Evolutionary conservation across 2,113 vertebrate species (phyloP), one percentile per base, ranked within the genome.

Genomic region (Pagrus major): DNA sequence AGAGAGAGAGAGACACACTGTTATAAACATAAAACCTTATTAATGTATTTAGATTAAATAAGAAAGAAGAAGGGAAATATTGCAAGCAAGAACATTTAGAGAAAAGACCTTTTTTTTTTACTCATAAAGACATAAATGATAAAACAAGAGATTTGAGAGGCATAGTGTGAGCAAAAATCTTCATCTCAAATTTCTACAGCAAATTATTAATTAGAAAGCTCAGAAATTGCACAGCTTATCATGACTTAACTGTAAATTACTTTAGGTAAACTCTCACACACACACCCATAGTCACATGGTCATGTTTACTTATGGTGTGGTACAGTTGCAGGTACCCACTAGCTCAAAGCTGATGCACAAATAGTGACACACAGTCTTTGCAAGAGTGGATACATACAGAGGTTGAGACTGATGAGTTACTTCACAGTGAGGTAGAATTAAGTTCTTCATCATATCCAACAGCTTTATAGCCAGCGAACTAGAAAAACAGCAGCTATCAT

Each of bases 221-320:
- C 23, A 52, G 6, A 31, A 29, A 42, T 29, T 6, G 20, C 29
- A 37, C 18, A 3, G 21, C 16, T 44, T 46, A 2, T n/a, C 9
- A 33, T 15, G 5, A 29, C 29, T 33, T 12, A 35, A 33, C 1
- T 31, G 20, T 4, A 25, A 5, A 46, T 27, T 23, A 23, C n/a
- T 12, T 59, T 23, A 3, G 31, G 31, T 52, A 11, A 18, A 37
- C 18, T 54, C n/a, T 35, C 54, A 47, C 29, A 44, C 31, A 46
- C 14, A 47, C 21, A 64, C 3, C 4, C 23, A 12, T 3, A 33
- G 6, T 21, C 15, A 58, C 52, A 16, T 0, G 16, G 42, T 6
- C 6, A 18, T 83, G 84, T 85, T 89, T 89, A 69, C 71, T 67
- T 3, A 86, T 51, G 86, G 81, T 44, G 84, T 75, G 74, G 47